These are phyloP conservation scores for Meteorus colon DNA, from an alignment of 2,888 invertebrate genomes.

Conservation along the genomic window DNA sequence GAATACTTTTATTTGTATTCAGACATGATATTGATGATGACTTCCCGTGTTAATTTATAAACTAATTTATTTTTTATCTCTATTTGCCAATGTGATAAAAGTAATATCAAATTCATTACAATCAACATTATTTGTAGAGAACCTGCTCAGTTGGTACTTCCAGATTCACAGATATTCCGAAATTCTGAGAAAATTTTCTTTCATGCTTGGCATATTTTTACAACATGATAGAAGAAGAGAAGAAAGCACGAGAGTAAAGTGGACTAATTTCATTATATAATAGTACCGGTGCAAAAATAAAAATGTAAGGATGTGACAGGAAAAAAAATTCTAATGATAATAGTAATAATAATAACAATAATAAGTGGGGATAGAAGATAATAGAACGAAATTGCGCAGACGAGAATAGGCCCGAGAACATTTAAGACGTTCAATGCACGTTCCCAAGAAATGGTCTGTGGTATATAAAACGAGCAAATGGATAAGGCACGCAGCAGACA, in stretches of 20 bases:
- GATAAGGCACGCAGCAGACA: conserved; percentile 31
- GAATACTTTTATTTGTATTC: too few species aligned
- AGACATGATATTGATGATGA: too few species aligned
- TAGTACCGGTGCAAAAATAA: not conserved
- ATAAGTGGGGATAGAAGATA: not conserved
- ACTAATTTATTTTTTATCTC: too few species aligned
- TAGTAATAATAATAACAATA: not conserved
- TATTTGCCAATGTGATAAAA: too few species aligned
- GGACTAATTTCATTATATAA: not conserved
- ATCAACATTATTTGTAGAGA: too few species aligned
- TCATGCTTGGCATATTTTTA: too few species aligned
- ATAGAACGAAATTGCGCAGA: conserved; percentile 36
- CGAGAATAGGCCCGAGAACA: conserved; percentile 46
- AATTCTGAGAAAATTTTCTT: too few species aligned
- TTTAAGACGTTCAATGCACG: conserved; percentile 43
- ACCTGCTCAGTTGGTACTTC: too few species aligned
- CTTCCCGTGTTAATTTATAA: too few species aligned
- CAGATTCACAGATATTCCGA: too few species aligned
- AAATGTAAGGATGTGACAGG: too few species aligned
- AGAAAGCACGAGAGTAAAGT: not conserved
- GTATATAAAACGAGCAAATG: conserved; percentile 24
- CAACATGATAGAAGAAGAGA: conserved; percentile 32
- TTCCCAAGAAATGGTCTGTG: conserved; percentile 22
- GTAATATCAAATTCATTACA: too few species aligned
- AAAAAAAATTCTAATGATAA: not conserved